Conservation (phyloP, 2,797 vertebrate genomes). For the Podargus strigoides region DNA sequence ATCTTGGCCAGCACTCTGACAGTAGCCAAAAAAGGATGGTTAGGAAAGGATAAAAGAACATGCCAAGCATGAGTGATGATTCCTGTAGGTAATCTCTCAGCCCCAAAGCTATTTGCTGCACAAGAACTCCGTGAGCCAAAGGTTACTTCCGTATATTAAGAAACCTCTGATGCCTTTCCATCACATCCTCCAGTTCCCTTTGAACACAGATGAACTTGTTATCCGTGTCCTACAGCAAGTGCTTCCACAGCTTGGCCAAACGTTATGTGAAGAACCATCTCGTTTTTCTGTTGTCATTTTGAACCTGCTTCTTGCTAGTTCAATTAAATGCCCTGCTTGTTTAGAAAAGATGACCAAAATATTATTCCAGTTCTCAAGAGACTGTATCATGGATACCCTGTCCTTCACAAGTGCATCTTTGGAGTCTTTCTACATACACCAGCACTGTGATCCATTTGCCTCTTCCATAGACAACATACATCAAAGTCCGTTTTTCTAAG, state of each 20-base stretch:
- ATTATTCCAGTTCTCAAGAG: not conserved
- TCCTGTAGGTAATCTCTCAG: not conserved
- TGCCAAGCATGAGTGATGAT: not conserved
- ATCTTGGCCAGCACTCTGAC: not conserved
- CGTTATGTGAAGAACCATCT: not conserved
- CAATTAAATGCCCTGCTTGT: not conserved
- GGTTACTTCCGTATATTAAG: not conserved
- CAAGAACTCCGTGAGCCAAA: not conserved
- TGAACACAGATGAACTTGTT: too few species aligned
- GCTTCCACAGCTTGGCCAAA: not conserved
- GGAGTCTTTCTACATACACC: not conserved
- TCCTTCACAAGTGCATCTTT: not conserved
- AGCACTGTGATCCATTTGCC: not conserved
- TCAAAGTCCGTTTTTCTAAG: too few species aligned
- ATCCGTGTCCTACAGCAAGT: not conserved
- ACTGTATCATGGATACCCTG: rapidly evolving
- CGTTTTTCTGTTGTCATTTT: not conserved
- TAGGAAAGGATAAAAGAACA: not conserved
- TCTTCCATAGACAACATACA: too few species aligned
- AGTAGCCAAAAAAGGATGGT: not conserved
- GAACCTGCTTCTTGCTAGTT: not conserved
- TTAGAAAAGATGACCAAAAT: not conserved
- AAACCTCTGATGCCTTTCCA: not conserved
- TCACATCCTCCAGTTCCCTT: rapidly evolving
- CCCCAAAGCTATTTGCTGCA: not conserved